Percentiles rank a stretch among this genome's conserved stretches.
Conservation (phyloP, 2,113 vertebrate genomes). For the Proterorhinus semilunaris region DNA sequence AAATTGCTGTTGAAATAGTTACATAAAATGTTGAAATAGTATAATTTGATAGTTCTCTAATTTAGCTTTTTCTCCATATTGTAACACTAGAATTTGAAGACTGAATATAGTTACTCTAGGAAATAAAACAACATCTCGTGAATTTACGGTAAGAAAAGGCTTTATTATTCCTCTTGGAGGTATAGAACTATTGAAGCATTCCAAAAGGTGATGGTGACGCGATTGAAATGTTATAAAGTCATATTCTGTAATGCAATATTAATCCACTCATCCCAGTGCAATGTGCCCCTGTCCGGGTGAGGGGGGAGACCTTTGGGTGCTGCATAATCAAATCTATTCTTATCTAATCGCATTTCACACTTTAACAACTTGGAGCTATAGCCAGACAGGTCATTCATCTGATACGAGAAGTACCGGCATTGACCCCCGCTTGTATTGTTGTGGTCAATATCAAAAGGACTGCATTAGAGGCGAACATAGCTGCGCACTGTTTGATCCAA, state of each 20-base stretch:
- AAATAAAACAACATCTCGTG: no score
- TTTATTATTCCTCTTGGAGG: not conserved
- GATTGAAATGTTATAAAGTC: slow-evolving; percentile 16
- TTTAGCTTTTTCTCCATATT: no score
- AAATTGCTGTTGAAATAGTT: no score
- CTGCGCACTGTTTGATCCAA: no score
- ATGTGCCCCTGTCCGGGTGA: slow-evolving; percentile 26
- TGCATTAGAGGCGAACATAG: not conserved
- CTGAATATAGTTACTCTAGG: no score
- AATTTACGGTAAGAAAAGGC: not conserved
- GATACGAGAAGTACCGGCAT: slow-evolving; percentile 2
- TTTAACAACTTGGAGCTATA: slow-evolving; percentile 19
- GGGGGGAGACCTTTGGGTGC: slow-evolving; percentile 17
- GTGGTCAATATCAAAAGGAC: not conserved
- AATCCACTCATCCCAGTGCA: slow-evolving; percentile 38
- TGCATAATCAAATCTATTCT: slow-evolving; percentile 47
- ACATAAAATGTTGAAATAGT: no score
- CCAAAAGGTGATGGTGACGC: slow-evolving; percentile 20
- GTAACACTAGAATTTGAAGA: no score
- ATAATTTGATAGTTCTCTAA: no score
- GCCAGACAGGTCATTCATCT: slow-evolving; percentile 27
- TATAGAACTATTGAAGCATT: slow-evolving; percentile 19
- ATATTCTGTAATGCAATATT: slow-evolving; percentile 49
- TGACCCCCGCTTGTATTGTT: not conserved
- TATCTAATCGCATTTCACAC: slow-evolving; percentile 53